Base-by-base conservation (phyloP, 2,113 vertebrate genomes). In the Macroglossus sobrinus region DNA sequence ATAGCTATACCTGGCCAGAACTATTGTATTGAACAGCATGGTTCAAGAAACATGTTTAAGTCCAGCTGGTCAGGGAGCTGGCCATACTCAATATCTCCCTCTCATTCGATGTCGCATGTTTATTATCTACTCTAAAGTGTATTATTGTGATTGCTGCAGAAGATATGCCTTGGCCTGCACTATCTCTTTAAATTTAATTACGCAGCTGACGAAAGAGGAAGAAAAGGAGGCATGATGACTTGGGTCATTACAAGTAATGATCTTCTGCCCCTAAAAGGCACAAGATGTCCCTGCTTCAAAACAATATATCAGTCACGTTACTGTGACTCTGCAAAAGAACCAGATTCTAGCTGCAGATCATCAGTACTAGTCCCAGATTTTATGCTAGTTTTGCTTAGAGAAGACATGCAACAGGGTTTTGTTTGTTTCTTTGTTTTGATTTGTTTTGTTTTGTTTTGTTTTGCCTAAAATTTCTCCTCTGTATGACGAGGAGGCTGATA, bases 121-220 rank as follows among this genome's bases (percentile, higher is more conserved):
- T 88, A 84, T 59, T 61, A 28, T 69, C 61, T 88, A 18, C 55
- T 84, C 38, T 84, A 30, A 66, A 74, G 4, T 71, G 30, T 45
- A 50, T n/a, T 3, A 7, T 59, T 61, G n/a, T 57, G 74, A 81
- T 84, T 78, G 75, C 76, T 45, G 1, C 38, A 38, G 61, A 75
- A 87, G 16, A 4, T 89, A 11, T 28, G 21, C 55, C 40, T 24
- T 89, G n/a, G 18, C 63, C 38, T 68, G 21, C 5, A 12, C 38
- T 11, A 3, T 22, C 33, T 78, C 69, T 92, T 80, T 3, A 87
- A 79, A 89, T 89, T 84, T 84, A 95, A 95, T 94, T 92, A 26
- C 53, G 43, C 26, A 84, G 35, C 30, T 92, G 64, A 92, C 57
- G 35, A 81, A 91, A 91, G 64, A 89, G 15, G 63, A 82, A 24